phyloP scores from a whole-genome alignment of 2,888 invertebrate genomes.

The Harpalus rubripes region DNA sequence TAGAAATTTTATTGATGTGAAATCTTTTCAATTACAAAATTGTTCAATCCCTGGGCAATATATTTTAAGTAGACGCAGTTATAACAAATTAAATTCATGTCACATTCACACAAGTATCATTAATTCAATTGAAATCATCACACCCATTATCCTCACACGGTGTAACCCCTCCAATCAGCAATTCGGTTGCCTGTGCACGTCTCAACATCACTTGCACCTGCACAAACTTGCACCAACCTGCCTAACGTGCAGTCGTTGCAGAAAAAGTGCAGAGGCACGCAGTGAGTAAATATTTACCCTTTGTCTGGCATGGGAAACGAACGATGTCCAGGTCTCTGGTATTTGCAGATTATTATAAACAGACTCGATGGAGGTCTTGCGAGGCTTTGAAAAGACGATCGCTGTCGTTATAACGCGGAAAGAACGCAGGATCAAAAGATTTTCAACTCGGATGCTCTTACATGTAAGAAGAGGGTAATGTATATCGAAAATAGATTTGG shows the following conservation, averaged over 20 bases:
- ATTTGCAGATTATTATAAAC: constrained; percentile 51
- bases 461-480: not conserved
- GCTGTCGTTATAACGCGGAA: not conserved
- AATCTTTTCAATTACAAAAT: too few relatives aligned
- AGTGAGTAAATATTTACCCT: not conserved
- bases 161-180: not conserved
- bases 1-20: too few relatives aligned
- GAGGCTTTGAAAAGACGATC: not conserved
- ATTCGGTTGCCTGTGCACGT: not conserved
- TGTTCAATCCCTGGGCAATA: not conserved
- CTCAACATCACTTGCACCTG: constrained; percentile 1
- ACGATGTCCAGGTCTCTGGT: constrained; percentile 6
- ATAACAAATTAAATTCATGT: not conserved
- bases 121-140: not conserved
- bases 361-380: not conserved
- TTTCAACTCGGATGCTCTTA: not conserved
- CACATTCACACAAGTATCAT: not conserved
- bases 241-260: not conserved
- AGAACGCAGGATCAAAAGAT: not conserved
- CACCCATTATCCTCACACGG: not conserved
- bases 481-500: not conserved
- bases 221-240: not conserved
- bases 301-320: not conserved
- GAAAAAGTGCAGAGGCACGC: not conserved
- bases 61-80: not conserved